Conservation (phyloP, 2,888 invertebrate genomes). For the Heteromurus nitidus region DNA sequence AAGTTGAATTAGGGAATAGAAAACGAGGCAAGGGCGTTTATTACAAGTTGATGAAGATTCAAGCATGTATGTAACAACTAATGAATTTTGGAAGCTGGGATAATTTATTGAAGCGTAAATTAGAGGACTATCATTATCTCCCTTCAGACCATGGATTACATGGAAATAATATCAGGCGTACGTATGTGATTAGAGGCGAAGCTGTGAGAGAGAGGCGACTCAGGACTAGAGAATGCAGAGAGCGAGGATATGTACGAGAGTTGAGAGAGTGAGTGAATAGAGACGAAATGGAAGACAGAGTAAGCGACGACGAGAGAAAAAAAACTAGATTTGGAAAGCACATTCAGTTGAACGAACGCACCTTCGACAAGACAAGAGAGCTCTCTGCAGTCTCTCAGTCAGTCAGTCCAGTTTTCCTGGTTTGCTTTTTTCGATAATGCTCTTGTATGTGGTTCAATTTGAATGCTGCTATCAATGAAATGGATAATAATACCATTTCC, state of each 20-base stretch:
- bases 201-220: constrained; percentile 60
- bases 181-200: constrained; percentile 64
- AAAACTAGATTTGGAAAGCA: constrained; percentile 15
- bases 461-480: constrained; percentile 39
- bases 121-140: constrained; percentile 67
- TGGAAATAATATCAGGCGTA: constrained; percentile 65
- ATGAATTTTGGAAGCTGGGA: constrained; percentile 66
- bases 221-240: constrained; percentile 31
- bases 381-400: constrained; percentile 42
- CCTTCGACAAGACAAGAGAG: neutral
- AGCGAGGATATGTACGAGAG: constrained; percentile 19
- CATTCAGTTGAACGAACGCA: neutral
- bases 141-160: constrained; percentile 63
- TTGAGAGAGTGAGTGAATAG: neutral
- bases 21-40: constrained; percentile 61
- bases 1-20: constrained; percentile 51
- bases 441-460: neutral
- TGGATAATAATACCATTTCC: neutral
- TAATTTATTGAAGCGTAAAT: constrained; percentile 68
- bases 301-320: no score
- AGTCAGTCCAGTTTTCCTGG: constrained; percentile 48
- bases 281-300: constrained; percentile 35
- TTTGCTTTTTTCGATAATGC: neutral
- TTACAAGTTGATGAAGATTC: constrained; percentile 65
- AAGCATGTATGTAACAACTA: constrained; percentile 63